Conservation (phyloP, 2,113 vertebrate genomes). For the Conger conger region DNA sequence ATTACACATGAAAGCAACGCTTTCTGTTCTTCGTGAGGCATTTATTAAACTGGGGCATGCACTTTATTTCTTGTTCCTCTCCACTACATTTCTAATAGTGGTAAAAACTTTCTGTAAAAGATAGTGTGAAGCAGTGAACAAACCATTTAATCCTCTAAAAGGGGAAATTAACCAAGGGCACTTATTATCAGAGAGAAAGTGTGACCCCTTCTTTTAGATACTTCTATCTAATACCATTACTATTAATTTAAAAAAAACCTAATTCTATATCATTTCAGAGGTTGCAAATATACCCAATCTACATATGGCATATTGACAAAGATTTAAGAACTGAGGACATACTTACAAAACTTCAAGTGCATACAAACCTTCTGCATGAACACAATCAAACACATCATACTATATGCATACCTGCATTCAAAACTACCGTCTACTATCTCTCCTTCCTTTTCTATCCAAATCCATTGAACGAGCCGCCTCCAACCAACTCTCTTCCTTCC, state of each 20-base stretch:
- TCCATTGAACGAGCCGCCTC: too few species aligned
- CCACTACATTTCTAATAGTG: neutral
- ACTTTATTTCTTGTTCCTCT: neutral
- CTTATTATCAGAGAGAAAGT: neutral
- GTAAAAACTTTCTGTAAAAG: neutral
- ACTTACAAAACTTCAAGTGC: neutral
- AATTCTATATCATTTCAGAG: neutral
- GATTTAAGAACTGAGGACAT: neutral
- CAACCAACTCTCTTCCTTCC: too few species aligned
- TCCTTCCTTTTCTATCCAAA: too few species aligned
- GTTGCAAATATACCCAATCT: neutral
- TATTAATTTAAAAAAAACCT: neutral
- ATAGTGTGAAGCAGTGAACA: neutral
- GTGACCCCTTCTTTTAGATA: too few species aligned
- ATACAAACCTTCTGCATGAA: neutral
- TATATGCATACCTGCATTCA: too few species aligned
- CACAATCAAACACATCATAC: neutral
- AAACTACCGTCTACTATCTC: too few species aligned
- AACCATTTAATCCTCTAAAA: neutral
- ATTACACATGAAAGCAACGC: neutral
- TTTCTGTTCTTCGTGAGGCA: neutral
- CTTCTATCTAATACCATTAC: neutral
- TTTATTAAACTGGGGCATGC: neutral
- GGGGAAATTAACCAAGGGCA: conserved; percentile 8
- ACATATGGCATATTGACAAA: neutral